These are phyloP conservation scores for Zelleria hepariella DNA, from an alignment of 2,888 invertebrate species.

Conservation along the genomic window DNA sequence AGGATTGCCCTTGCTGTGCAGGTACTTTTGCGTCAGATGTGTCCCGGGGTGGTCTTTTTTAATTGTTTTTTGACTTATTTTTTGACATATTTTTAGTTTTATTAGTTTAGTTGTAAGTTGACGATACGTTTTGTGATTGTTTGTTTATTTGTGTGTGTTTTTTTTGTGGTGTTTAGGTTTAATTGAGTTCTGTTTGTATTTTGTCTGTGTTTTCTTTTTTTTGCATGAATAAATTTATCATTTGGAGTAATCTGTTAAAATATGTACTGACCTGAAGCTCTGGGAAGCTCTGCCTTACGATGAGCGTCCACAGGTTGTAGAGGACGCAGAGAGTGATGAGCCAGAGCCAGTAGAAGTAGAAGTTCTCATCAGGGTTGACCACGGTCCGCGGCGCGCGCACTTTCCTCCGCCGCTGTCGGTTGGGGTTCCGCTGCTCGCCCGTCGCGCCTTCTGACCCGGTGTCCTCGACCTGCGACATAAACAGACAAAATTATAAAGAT, in stretches of 20 bases:
- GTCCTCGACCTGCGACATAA: slow-evolving; percentile 67
- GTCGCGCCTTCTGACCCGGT: slow-evolving; percentile 78
- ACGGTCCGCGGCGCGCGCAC: slow-evolving; percentile 84
- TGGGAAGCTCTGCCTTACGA: slow-evolving; percentile 94
- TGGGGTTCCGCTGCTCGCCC: slow-evolving; percentile 67
- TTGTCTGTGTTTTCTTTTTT: too few species aligned
- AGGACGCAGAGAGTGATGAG: slow-evolving; percentile 90
- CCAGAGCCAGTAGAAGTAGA: slow-evolving; percentile 96
- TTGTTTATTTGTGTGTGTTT: too few species aligned
- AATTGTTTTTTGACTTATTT: too few species aligned
- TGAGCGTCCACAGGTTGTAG: slow-evolving; percentile 96
- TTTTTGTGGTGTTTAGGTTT: too few species aligned
- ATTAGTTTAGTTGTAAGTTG: neutral
- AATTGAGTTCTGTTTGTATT: too few species aligned
- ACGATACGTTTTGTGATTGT: too few species aligned
- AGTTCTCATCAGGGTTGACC: slow-evolving; percentile 95
- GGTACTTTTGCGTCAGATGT: too few species aligned
- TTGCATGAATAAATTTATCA: too few species aligned
- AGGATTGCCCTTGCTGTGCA: too few species aligned
- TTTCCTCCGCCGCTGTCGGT: slow-evolving; percentile 75
- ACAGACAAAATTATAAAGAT: too few species aligned
- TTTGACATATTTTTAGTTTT: neutral
- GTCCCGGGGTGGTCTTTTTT: too few species aligned
- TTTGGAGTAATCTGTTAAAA: too few species aligned
- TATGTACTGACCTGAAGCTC: slow-evolving; percentile 78